A percentile compares a stretch with the other conserved stretches of the same genome.
phyloP scores from a whole-genome alignment of 2,888 invertebrate genomes.

The Chalcis sispes region DNA sequence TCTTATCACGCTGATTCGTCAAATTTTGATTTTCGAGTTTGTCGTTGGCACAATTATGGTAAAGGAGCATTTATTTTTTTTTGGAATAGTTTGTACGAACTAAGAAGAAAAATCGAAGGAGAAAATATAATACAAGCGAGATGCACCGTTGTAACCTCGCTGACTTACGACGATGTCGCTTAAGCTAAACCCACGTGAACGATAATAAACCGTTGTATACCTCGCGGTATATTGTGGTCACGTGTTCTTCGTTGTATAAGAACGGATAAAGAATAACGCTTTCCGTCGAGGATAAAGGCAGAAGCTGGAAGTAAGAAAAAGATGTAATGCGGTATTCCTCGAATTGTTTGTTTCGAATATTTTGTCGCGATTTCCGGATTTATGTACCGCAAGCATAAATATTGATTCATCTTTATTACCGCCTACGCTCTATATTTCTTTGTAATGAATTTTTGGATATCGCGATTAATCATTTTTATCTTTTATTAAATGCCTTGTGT shows the following conservation, averaged over 20 bases:
- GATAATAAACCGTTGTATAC: constrained; percentile 52
- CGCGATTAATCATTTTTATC: too few relatives aligned
- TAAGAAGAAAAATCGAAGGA: background rate
- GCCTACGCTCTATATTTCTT: constrained; percentile 16
- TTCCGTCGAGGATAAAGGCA: constrained; percentile 32
- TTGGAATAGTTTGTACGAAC: too few relatives aligned
- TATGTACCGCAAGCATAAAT: constrained; percentile 9
- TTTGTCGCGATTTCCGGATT: constrained; percentile 25
- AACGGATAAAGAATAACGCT: background rate
- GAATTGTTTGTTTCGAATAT: constrained; percentile 23
- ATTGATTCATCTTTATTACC: constrained; percentile 50
- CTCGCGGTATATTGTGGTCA: constrained; percentile 36
- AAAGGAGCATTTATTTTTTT: constrained; percentile 51
- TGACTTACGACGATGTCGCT: constrained; percentile 62
- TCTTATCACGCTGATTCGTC: background rate
- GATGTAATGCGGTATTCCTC: constrained; percentile 22
- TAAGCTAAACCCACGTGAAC: constrained; percentile 59
- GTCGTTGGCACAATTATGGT: background rate
- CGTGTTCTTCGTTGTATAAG: constrained; percentile 6
- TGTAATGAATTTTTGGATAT: constrained; percentile 45
- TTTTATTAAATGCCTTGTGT: too few relatives aligned
- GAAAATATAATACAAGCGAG: background rate
- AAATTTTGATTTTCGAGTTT: too few relatives aligned
- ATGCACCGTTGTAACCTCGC: constrained; percentile 33
- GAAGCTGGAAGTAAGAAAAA: constrained; percentile 20